Percentiles rank a stretch among this genome's conserved stretches.
These are phyloP conservation scores for Pipistrellus pygmaeus DNA, from an alignment of 2,797 vertebrate genomes.

Conservation along the genomic window DNA sequence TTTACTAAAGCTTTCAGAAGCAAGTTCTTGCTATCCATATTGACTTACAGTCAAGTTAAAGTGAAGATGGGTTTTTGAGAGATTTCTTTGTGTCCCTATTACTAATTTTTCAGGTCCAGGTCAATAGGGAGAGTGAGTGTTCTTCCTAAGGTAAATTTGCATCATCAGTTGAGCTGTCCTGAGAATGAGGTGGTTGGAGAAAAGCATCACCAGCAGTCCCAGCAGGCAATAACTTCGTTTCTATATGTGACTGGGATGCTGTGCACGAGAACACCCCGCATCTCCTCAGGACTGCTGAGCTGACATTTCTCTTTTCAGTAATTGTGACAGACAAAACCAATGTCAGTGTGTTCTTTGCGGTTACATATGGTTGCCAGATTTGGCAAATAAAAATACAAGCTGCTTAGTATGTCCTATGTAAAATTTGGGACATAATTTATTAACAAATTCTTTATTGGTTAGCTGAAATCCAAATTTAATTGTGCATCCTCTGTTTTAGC, in stretches of 20 bases:
- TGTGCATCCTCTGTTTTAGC: not conserved
- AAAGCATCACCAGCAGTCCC: not conserved
- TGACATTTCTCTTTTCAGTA: not conserved
- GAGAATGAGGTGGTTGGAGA: not conserved
- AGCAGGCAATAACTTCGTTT: not conserved
- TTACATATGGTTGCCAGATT: not conserved
- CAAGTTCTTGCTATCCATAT: not conserved
- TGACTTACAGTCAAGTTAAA: not conserved
- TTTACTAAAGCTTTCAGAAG: not conserved
- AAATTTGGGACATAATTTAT: not conserved
- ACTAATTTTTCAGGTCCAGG: not conserved
- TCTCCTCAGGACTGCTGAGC: not conserved
- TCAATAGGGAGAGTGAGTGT: not conserved
- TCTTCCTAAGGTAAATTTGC: not conserved
- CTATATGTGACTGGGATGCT: not conserved
- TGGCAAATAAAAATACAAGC: constrained; percentile 14
- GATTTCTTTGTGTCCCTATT: not conserved
- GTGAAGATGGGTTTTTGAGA: not conserved
- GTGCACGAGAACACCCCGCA: not conserved
- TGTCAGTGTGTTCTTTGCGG: not conserved
- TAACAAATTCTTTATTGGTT: not conserved
- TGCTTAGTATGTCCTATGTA: not conserved
- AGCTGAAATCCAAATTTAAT: constrained; percentile 32
- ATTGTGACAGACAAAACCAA: not conserved
- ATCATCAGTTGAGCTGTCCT: not conserved